These are phyloP conservation scores for Cheilosia urbana DNA, from an alignment of 2,888 invertebrate species.

Conservation along the genomic window DNA sequence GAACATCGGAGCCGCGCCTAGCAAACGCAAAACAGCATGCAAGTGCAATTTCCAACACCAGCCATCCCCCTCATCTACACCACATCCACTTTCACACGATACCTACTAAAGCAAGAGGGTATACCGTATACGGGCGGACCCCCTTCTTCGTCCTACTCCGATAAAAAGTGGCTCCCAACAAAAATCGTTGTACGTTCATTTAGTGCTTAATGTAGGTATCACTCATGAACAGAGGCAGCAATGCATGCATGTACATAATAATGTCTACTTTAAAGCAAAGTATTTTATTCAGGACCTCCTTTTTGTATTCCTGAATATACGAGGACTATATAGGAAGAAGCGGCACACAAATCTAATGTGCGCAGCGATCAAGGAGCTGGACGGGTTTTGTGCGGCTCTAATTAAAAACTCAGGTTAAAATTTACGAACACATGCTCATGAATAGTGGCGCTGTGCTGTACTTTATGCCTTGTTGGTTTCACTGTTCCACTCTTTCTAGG, in stretches of 20 bases:
- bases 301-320: neutral
- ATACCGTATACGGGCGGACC: too few species aligned
- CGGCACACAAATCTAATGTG: slow-evolving; percentile 8
- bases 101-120: slow-evolving; percentile 26
- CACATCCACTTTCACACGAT: slow-evolving; percentile 28
- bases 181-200: slow-evolving; percentile 73
- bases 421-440: slow-evolving; percentile 66
- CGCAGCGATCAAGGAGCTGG: slow-evolving; percentile 56
- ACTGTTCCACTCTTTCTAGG: slow-evolving; percentile 3
- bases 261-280: slow-evolving; percentile 66
- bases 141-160: neutral
- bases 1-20: slow-evolving; percentile 31
- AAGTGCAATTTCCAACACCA: slow-evolving; percentile 46
- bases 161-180: slow-evolving; percentile 56
- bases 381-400: slow-evolving; percentile 63
- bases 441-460: neutral
- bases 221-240: slow-evolving; percentile 71
- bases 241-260: slow-evolving; percentile 75
- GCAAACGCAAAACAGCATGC: slow-evolving; percentile 37
- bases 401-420: slow-evolving; percentile 74
- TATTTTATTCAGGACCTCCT: slow-evolving; percentile 55
- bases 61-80: neutral
- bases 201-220: slow-evolving; percentile 72
- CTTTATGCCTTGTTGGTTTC: slow-evolving; percentile 13
- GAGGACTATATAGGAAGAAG: neutral